Evolutionary conservation across 2,888 invertebrate species (phyloP), one percentile per base, ranked within the genome.

Genomic region (Netelia inedita): DNA sequence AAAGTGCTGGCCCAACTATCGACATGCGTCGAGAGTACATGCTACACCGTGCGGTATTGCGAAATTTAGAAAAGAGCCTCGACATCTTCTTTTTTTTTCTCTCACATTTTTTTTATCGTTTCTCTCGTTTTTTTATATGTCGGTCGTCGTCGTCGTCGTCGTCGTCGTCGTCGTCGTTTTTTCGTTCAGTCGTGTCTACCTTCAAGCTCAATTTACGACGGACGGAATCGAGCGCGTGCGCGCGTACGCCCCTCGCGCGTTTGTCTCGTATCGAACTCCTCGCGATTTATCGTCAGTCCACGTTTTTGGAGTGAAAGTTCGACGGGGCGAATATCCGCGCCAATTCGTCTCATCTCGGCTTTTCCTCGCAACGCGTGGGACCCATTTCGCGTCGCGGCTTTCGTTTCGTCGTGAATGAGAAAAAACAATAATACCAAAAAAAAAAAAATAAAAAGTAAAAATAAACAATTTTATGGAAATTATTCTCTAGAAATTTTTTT

Each of bases 301-400:
- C 87, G 73, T 83, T 87, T 89, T 89, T 87, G 87, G 88, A 88
- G 88, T 86, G 89, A 89, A 89, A 88, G 89, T 88, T 82, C 1
- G 53, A 57, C 53, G 21, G 57, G 50, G 35, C 35, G 46, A 23
- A 50, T 61, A 16, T 28, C 41, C 46, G 11, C 65, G 59, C 16
- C 23, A 50, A 46, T 78, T 50, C 74, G 53, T 72, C 35, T 65
- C 74, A 71, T 75, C 59, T 71, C 55, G 55, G 65, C n/a, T 85
- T 82, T 85, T 73, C 57, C 71, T 63, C 43, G n/a, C 35, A 46
- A 74, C 61, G 46, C 50, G 10, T 23, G 53, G n/a, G 53, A 53
- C 16, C 53, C n/a, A 53, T 53, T 53, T 53, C 53, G 14, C 16
- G 6, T n/a, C 14, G 53, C n/a, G 53, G 11, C 16, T 53, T 53